Base-by-base conservation (phyloP, 2,888 invertebrate genomes). In the Epinotia ramella region DNA sequence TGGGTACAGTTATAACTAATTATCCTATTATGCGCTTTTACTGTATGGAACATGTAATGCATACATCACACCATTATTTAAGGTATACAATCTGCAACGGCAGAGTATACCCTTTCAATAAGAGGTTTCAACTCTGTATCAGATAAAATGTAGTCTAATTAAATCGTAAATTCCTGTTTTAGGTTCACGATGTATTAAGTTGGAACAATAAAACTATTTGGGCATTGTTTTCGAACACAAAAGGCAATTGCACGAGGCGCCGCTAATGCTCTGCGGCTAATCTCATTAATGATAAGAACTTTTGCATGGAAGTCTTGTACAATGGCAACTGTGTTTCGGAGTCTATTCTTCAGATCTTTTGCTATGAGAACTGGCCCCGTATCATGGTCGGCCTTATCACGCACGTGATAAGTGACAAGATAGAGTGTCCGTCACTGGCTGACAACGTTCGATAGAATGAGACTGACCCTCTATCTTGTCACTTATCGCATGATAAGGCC, bases 201-300 rank as follows among this genome's bases (percentile, higher is more conserved):
- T 85, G 79, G 84, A 85, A 91, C 91, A 92, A 91, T 92, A 88
- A 87, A 89, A 89, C 88, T 87, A 90, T 90, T 89, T 88, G 84
- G 83, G 90, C 89, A 92, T 93, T 93, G 91, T 93, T 91, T 88
- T 87, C 86, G 83, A 85, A 82, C 86, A 93, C 91, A 91, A 93
- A 91, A 90, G 90, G 88, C 87, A 88, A 91, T 91, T 91, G 89
- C 86, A 80, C 82, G 86, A 87, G 86, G 85, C 86, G 84, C 85
- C 83, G 89, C 88, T 89, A 88, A 87, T 87, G 84, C 85, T 82
- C 79, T 77, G 76, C 78, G 79, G 84, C 84, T 88, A 88, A 90
- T 86, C 87, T 88, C 83, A 88, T 88, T 86, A 83, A 81, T 83
- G 84, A 87, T 87, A 84, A 85, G 79, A 83, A 79, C 24, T 80